A percentile compares a stretch with the other conserved stretches of the same genome.
phyloP scores from a whole-genome alignment of 2,113 vertebrate species.

The Pollachius pollachius region DNA sequence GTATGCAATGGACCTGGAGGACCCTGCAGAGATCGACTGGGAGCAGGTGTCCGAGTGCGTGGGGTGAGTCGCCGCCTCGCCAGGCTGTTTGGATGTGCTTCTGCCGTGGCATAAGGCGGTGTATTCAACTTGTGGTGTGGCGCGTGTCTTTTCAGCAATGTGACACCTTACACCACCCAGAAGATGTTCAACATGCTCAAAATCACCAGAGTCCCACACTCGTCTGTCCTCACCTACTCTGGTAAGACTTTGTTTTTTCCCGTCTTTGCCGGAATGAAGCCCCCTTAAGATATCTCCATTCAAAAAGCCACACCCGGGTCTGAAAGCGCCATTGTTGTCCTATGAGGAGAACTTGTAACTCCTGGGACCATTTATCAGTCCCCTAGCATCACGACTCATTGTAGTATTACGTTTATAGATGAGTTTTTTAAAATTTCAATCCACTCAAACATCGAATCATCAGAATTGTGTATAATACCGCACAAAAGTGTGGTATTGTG shows the following conservation, averaged over 20 bases:
- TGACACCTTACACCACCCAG: constrained; percentile 56
- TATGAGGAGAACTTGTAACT: too few relatives aligned
- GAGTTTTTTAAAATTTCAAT: too few relatives aligned
- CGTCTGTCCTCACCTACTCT: constrained; percentile 40
- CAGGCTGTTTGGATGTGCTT: neutral
- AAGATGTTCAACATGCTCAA: constrained; percentile 60
- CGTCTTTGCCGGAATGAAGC: too few relatives aligned
- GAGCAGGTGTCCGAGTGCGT: constrained; percentile 45
- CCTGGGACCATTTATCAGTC: too few relatives aligned
- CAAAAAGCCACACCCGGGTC: too few relatives aligned
- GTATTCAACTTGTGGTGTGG: neutral
- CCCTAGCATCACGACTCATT: too few relatives aligned
- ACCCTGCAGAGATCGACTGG: constrained; percentile 59
- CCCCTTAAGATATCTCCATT: neutral
- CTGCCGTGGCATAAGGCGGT: neutral
- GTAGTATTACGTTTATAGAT: too few relatives aligned
- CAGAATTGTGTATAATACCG: too few relatives aligned
- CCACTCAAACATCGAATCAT: too few relatives aligned
- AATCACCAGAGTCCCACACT: constrained; percentile 52
- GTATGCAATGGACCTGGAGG: constrained; percentile 54
- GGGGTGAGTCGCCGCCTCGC: constrained; percentile 47
- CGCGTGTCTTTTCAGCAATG: constrained; percentile 37
- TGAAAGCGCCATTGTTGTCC: too few relatives aligned
- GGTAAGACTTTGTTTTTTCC: constrained; percentile 44
- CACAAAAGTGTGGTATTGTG: too few relatives aligned